These are phyloP conservation scores for Euplexia lucipara DNA, from an alignment of 2,888 invertebrate genomes.

Conservation along the genomic window DNA sequence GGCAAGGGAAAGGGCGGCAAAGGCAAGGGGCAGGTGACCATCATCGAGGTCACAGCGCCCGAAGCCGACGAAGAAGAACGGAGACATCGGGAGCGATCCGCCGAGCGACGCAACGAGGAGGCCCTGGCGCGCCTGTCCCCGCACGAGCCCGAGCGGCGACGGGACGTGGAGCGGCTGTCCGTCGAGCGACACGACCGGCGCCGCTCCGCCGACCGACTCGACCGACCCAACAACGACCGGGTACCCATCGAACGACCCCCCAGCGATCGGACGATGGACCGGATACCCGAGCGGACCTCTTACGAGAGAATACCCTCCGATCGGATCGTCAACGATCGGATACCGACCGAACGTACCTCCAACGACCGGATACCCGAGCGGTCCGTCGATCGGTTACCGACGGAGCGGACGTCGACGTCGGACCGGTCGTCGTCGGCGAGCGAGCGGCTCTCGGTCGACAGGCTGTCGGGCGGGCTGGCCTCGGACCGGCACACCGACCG, in stretches of 20 bases:
- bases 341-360: constrained; percentile 64
- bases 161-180: constrained; percentile 59
- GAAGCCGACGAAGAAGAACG: constrained; percentile 85
- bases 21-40: constrained; percentile 94
- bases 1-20: constrained; percentile 94
- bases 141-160: constrained; percentile 72
- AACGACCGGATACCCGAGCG: constrained; percentile 64
- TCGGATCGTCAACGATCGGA: constrained; percentile 55
- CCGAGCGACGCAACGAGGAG: constrained; percentile 80
- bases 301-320: constrained; percentile 63
- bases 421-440: constrained; percentile 70
- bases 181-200: constrained; percentile 66
- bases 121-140: constrained; percentile 83
- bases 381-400: constrained; percentile 64
- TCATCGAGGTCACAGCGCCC: constrained; percentile 91
- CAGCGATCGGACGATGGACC: constrained; percentile 62
- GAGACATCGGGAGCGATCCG: constrained; percentile 80
- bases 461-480: constrained; percentile 60
- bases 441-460: constrained; percentile 70
- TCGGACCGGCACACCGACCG: constrained; percentile 65
- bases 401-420: constrained; percentile 65
- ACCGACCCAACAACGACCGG: constrained; percentile 70
- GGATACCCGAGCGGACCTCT: constrained; percentile 64
- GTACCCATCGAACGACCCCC: constrained; percentile 64
- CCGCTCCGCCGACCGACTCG: constrained; percentile 73